Base-by-base conservation (phyloP, 2,888 invertebrate species). In the Eupithecia inturbata region DNA sequence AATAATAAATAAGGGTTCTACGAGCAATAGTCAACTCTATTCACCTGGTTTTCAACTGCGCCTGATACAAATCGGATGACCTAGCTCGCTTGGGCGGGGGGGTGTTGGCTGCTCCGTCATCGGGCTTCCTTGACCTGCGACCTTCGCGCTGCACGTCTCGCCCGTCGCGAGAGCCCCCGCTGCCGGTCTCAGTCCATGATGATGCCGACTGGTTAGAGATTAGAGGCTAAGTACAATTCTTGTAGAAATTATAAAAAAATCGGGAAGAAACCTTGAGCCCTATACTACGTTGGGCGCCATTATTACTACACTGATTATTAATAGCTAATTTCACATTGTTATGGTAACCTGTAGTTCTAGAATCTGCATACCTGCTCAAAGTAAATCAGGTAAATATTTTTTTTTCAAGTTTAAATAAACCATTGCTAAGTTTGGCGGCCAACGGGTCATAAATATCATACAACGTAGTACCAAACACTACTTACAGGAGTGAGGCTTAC, bases 81-180 rank as follows among this genome's bases (percentile, higher is more conserved):
- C 97, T 95, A 79, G 96, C 96, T 84, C 97, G 95, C 85, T 96
- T 96, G 70, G 96, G 96, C 36, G 97, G 96, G 45, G 96, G 95
- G 19, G 95, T 94, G 82, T 85, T 88, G 74, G 95, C 94, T 53
- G 95, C 90, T 76, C 95, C 91, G 53, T 94, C 93, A 19, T 94
- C 92, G 14, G 91, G 89, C 92, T 95, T 87, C 90, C 95, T 85
- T 85, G 95, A 87, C 92, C 96, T 87, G 72, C 93, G 85, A 28
- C 92, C 91, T 82, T 93, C 92, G 9, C 92, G 87, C 64, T 84
- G 86, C 67, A 85, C 78, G 68, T 92, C 93, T 53, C 92, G 85
- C 0, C 92, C 92, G 72, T 93, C 93, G 31, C 92, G 89, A 0
- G 93, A 92, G 2, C 87, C 93, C 0, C 87, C 93, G 76, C 92